phyloP scores from a whole-genome alignment of 2,113 vertebrate species.

The Cricetomys ansorgei region DNA sequence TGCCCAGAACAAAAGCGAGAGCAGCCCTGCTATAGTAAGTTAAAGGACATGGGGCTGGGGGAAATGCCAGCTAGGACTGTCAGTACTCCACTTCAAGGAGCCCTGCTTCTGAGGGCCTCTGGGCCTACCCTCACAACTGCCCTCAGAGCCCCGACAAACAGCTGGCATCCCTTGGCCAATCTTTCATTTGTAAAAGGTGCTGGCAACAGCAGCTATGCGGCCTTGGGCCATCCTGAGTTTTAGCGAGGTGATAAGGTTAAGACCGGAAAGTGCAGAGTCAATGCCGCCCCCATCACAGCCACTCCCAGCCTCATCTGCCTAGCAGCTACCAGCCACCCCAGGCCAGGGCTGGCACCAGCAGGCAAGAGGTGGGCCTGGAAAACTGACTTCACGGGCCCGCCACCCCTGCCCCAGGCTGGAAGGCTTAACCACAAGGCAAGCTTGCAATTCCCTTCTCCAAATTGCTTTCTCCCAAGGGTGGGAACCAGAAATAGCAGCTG shows the following conservation, averaged over 20 bases:
- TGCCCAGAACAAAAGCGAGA: conserved; percentile 1
- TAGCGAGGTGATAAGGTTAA: background rate
- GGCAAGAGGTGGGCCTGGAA: background rate
- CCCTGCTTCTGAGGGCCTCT: background rate
- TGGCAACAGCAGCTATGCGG: fast-evolving
- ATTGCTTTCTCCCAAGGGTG: conserved; percentile 60
- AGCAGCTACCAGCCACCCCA: background rate
- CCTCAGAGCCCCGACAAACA: background rate
- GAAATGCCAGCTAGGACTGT: background rate
- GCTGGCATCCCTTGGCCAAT: background rate
- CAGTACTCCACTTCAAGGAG: background rate
- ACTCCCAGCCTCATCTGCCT: background rate
- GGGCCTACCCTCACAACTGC: background rate
- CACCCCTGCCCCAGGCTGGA: background rate
- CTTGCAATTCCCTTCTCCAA: conserved; percentile 64
- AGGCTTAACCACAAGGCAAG: conserved; percentile 53
- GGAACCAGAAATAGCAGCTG: conserved; percentile 66
- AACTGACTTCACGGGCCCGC: background rate
- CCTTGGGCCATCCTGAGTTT: background rate
- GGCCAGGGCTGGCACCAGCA: background rate
- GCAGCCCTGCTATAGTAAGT: background rate
- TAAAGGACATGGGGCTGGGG: fast-evolving
- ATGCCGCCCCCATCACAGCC: background rate
- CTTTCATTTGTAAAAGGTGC: background rate
- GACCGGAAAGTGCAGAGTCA: background rate